phyloP scores from a whole-genome alignment of 2,797 vertebrate genomes.

The Rhinella marina region DNA sequence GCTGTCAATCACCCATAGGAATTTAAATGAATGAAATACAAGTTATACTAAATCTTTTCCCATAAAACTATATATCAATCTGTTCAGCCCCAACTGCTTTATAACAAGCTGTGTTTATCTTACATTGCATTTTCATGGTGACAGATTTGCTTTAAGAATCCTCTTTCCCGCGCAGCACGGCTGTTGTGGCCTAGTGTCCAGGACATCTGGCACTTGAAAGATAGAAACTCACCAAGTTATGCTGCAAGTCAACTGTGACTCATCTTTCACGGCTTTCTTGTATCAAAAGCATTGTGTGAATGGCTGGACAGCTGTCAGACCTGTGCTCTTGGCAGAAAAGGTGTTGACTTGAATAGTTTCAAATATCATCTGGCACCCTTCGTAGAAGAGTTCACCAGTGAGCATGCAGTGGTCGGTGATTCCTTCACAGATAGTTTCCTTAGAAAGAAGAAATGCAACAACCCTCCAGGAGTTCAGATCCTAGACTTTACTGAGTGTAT shows the following conservation, averaged over 20 bases:
- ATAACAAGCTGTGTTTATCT: too few species aligned
- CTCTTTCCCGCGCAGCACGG: background rate
- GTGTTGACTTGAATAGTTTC: background rate
- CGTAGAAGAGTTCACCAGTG: background rate
- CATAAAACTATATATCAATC: too few species aligned
- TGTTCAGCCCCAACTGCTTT: too few species aligned
- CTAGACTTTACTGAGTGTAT: too few species aligned
- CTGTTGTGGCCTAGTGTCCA: background rate
- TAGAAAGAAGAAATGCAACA: background rate
- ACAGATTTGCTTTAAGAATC: background rate
- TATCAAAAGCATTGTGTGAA: background rate
- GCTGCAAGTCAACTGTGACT: background rate
- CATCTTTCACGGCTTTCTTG: background rate
- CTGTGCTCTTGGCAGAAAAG: background rate
- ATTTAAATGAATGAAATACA: too few species aligned
- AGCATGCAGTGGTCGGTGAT: background rate
- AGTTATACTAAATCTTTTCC: too few species aligned
- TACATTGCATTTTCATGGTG: too few species aligned
- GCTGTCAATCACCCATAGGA: too few species aligned
- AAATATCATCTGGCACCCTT: background rate
- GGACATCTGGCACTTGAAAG: background rate
- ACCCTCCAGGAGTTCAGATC: too few species aligned
- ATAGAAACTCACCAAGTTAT: background rate
- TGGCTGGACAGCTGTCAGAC: slow-evolving; percentile 4
- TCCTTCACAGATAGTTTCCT: background rate